Conservation (phyloP, 2,888 invertebrate genomes). For the Machimus rusticus region DNA sequence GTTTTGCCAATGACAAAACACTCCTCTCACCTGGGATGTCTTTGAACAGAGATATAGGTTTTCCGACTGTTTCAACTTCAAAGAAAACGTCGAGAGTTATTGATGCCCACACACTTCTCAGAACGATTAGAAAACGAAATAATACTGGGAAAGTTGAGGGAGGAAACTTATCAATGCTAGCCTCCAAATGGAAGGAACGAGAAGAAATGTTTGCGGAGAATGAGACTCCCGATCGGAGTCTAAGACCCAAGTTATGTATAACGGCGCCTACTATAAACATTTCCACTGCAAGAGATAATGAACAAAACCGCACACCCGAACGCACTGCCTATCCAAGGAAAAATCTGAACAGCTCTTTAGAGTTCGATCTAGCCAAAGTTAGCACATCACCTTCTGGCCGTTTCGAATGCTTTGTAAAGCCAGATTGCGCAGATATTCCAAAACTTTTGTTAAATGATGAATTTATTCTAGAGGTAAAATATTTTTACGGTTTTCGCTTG, state of each 20-base stretch:
- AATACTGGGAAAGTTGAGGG: constrained; percentile 41
- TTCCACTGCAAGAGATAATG: neutral
- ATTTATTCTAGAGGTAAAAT: neutral
- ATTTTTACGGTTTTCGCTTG: neutral
- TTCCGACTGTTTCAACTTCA: constrained; percentile 46
- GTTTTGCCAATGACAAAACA: constrained; percentile 36
- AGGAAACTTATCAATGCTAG: constrained; percentile 51
- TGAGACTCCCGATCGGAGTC: neutral
- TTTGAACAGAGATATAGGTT: neutral
- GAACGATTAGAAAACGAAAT: constrained; percentile 55
- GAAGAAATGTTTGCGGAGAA: constrained; percentile 47
- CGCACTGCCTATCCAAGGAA: neutral
- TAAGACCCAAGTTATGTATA: neutral
- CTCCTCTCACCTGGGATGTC: neutral
- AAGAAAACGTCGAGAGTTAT: constrained; percentile 55
- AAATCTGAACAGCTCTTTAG: neutral
- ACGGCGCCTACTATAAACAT: neutral
- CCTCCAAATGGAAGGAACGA: constrained; percentile 56
- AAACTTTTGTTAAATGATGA: neutral
- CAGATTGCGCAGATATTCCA: constrained; percentile 47
- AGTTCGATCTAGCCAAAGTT: constrained; percentile 55
- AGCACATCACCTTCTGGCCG: constrained; percentile 61
- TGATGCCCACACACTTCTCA: constrained; percentile 56
- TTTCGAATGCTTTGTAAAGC: constrained; percentile 56
- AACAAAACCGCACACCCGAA: neutral